Conservation (phyloP, 2,113 vertebrate genomes). For the Ahaetulla prasina region DNA sequence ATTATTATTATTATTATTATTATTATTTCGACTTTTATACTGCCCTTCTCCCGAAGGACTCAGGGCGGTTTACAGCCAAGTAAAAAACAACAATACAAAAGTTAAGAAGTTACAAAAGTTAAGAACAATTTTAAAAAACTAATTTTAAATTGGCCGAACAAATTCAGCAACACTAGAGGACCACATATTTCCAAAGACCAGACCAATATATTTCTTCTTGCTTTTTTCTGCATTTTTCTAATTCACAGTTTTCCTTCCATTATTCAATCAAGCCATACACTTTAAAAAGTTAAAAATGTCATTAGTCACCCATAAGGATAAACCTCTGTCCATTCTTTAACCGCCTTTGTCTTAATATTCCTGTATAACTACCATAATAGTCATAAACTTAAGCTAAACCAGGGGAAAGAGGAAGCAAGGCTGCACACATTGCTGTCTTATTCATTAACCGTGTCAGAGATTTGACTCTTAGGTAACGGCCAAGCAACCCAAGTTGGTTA, state of each 20-base stretch:
- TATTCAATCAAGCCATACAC: constrained; percentile 12
- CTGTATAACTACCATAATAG: background rate
- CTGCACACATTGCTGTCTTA: background rate
- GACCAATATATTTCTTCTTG: rapidly evolving
- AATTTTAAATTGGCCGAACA: too few relatives aligned
- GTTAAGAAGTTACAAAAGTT: too few relatives aligned
- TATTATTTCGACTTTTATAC: too few relatives aligned
- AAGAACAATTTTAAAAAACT: too few relatives aligned
- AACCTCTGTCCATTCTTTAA: background rate
- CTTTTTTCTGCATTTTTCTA: background rate
- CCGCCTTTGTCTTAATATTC: background rate
- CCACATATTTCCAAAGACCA: background rate
- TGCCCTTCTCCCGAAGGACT: too few relatives aligned
- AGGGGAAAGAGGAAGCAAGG: background rate
- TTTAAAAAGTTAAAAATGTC: background rate
- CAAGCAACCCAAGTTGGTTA: background rate
- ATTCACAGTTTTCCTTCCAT: background rate
- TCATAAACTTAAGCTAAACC: constrained; percentile 6
- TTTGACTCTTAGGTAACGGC: background rate
- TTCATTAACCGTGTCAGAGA: background rate
- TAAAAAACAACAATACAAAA: too few relatives aligned
- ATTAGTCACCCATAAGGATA: background rate
- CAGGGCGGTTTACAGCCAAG: too few relatives aligned
- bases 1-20: too few relatives aligned
- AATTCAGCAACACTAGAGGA: background rate